A percentile compares a stretch with the other conserved stretches of the same genome.
phyloP scores from a whole-genome alignment of 2,888 invertebrate species.

The Yponomeuta evonymella region DNA sequence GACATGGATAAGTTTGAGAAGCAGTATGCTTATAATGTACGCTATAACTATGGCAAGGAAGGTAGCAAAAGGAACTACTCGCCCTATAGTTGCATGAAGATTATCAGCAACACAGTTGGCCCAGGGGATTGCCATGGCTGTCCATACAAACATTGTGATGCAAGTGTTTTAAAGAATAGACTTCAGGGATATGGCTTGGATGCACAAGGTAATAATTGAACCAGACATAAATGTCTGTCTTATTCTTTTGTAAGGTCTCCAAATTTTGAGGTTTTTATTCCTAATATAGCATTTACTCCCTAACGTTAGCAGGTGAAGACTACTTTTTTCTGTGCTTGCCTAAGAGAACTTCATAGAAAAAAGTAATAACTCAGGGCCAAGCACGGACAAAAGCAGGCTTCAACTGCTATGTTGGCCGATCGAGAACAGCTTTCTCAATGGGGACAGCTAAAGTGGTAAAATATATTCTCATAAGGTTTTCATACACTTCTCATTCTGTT shows the following conservation, averaged over 20 bases:
- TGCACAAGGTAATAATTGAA: conserved; percentile 64
- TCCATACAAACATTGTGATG: conserved; percentile 91
- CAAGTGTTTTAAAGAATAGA: conserved; percentile 81
- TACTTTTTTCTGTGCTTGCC: too few relatives aligned
- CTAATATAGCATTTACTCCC: background rate
- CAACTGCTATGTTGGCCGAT: background rate
- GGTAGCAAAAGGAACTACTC: conserved; percentile 93
- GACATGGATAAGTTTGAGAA: conserved; percentile 95
- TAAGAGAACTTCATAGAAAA: too few relatives aligned
- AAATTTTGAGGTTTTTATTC: conserved; percentile 10
- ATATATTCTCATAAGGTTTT: background rate
- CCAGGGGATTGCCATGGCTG: conserved; percentile 94
- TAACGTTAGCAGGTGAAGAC: background rate
- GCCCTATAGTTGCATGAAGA: conserved; percentile 93
- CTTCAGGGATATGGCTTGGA: conserved; percentile 81
- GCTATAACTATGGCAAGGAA: conserved; percentile 96
- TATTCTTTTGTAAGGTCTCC: too few relatives aligned
- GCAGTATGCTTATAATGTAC: conserved; percentile 91
- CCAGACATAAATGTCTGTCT: too few relatives aligned
- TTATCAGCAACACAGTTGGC: conserved; percentile 85
- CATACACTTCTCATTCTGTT: conserved; percentile 24
- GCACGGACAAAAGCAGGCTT: too few relatives aligned
- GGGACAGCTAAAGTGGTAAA: background rate
- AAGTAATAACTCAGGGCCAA: too few relatives aligned
- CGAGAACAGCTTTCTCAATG: background rate